Conservation (phyloP, 2,113 vertebrate species). For the Leucopsar rothschildi region DNA sequence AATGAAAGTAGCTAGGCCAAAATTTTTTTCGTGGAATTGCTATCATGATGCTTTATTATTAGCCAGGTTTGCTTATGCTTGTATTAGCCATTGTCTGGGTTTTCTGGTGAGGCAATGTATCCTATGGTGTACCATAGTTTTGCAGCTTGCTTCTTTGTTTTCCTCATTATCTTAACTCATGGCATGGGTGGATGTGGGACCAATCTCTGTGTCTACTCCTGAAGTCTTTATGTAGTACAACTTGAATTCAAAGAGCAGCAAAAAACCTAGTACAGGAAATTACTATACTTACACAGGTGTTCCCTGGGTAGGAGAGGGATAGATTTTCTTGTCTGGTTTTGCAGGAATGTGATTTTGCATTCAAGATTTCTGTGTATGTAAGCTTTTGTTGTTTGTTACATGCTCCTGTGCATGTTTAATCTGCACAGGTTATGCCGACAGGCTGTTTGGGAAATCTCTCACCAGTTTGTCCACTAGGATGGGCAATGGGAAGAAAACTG, state of each 20-base stretch:
- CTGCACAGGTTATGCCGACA: neutral
- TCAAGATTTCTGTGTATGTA: neutral
- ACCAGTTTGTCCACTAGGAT: neutral
- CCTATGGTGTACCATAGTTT: neutral
- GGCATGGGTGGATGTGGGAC: neutral
- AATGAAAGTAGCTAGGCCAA: neutral
- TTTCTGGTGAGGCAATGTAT: neutral
- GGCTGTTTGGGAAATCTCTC: neutral
- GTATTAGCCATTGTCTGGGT: neutral
- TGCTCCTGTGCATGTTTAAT: neutral
- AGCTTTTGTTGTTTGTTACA: neutral
- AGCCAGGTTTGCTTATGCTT: neutral
- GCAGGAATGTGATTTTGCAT: neutral
- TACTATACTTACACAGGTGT: neutral
- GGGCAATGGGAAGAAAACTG: neutral
- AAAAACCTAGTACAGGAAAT: neutral
- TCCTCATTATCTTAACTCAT: neutral
- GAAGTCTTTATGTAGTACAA: neutral
- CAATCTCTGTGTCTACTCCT: rapidly evolving
- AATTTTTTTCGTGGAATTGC: neutral
- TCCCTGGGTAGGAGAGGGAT: neutral
- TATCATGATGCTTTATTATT: neutral
- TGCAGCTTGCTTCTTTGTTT: neutral
- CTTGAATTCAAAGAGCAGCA: neutral
- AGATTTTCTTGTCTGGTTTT: neutral